Percentiles rank a stretch among this genome's conserved stretches.
phyloP scores from a whole-genome alignment of 2,888 invertebrate species.

The Glyphotaelius pellucidus region DNA sequence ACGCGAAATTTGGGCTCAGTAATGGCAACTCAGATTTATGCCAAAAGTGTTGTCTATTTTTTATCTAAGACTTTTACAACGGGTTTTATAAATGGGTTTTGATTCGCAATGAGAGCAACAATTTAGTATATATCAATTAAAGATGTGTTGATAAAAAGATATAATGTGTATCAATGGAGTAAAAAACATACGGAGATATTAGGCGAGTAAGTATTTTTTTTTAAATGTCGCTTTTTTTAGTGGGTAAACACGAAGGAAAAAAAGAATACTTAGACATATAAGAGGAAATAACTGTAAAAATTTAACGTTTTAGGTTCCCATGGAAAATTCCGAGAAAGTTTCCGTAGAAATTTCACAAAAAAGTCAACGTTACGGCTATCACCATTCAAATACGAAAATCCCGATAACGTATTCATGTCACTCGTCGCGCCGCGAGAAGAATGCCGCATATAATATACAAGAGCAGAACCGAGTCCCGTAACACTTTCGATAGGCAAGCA shows the following conservation, averaged over 20 bases:
- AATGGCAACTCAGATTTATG: background rate
- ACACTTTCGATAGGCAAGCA: slow-evolving; percentile 40
- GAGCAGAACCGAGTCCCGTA: slow-evolving; percentile 18
- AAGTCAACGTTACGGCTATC: background rate
- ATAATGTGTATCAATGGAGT: background rate
- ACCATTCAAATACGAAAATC: slow-evolving; percentile 20
- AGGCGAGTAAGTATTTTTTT: too few relatives aligned
- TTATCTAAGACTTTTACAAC: background rate
- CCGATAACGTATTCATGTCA: slow-evolving; percentile 23
- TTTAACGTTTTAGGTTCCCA: slow-evolving; percentile 15
- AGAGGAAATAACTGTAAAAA: background rate
- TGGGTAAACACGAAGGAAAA: background rate
- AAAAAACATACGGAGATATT: too few relatives aligned
- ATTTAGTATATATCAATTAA: background rate
- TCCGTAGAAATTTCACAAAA: slow-evolving; percentile 3
- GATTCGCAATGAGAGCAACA: background rate
- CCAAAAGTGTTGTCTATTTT: background rate
- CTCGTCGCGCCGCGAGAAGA: background rate
- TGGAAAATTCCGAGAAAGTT: slow-evolving; percentile 27
- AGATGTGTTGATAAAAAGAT: background rate
- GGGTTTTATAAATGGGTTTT: background rate
- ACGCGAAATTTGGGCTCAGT: background rate
- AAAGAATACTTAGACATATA: background rate
- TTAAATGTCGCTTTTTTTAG: too few relatives aligned
- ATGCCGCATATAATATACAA: slow-evolving; percentile 5